Evolutionary conservation across 2,797 vertebrate genomes (phyloP).

Genomic region (Taeniopygia guttata): DNA sequence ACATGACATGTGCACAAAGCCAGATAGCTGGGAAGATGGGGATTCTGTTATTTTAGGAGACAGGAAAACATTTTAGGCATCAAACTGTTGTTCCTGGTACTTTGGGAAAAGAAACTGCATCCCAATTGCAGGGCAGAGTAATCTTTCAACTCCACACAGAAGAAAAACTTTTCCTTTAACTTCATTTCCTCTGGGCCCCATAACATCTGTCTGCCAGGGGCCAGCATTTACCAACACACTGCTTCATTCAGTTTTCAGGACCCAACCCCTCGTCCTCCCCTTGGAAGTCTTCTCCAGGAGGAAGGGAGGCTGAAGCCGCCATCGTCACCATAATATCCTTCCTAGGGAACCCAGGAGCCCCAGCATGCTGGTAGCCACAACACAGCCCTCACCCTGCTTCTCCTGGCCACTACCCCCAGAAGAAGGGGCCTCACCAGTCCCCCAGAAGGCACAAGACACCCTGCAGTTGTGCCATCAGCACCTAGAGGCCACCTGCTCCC

Average conservation of each 20-base stretch:
- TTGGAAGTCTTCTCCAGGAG: background rate
- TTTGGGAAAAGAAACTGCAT: background rate
- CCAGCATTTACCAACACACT: background rate
- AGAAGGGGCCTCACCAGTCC: background rate
- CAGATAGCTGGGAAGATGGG: background rate
- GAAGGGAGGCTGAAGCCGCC: background rate
- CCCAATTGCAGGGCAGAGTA: background rate
- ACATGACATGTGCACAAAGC: rapidly evolving
- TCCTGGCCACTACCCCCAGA: background rate
- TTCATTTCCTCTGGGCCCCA: background rate
- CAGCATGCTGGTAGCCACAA: background rate
- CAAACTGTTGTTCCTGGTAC: background rate
- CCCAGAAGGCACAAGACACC: background rate
- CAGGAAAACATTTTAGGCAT: background rate
- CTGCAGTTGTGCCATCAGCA: background rate
- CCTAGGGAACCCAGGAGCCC: background rate
- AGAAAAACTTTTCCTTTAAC: background rate
- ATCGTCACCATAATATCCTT: background rate
- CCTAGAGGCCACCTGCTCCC: background rate
- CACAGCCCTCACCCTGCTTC: background rate
- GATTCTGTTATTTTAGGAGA: background rate
- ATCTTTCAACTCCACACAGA: background rate
- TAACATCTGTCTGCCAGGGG: background rate
- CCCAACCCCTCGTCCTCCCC: rapidly evolving
- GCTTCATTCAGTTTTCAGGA: background rate